phyloP scores from a whole-genome alignment of 2,113 vertebrate genomes.

The Talpa occidentalis region DNA sequence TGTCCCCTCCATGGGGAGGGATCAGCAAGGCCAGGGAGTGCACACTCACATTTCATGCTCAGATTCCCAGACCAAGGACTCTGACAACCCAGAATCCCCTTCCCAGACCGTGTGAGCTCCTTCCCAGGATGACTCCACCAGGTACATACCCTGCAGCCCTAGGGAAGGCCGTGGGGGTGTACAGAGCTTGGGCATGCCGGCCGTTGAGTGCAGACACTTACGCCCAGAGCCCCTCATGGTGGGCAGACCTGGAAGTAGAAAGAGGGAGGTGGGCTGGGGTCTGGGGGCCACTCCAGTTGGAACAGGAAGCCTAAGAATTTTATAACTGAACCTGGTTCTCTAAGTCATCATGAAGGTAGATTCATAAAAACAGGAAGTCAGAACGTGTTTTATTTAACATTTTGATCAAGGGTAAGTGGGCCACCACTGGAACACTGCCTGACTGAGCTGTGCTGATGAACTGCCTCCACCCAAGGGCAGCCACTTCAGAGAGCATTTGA shows the following conservation, averaged over 20 bases:
- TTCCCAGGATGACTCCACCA: neutral
- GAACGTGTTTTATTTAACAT: neutral
- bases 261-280: neutral
- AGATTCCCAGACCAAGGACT: neutral
- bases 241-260: neutral
- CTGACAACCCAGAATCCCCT: neutral
- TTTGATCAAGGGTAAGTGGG: neutral
- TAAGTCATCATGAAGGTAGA: neutral
- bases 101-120: neutral
- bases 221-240: neutral
- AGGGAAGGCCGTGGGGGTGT: neutral
- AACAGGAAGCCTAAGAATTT: neutral
- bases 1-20: neutral
- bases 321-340: neutral
- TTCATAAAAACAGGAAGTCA: neutral
- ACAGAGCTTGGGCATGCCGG: neutral
- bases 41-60: rapidly evolving
- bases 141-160: neutral
- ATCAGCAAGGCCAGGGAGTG: neutral
- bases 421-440: neutral
- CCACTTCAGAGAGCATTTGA: neutral
- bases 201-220: neutral
- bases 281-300: neutral
- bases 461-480: neutral
- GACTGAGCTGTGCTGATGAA: neutral